Base-by-base conservation (phyloP, 2,888 invertebrate genomes). In the Chaitophorus viminalis region DNA sequence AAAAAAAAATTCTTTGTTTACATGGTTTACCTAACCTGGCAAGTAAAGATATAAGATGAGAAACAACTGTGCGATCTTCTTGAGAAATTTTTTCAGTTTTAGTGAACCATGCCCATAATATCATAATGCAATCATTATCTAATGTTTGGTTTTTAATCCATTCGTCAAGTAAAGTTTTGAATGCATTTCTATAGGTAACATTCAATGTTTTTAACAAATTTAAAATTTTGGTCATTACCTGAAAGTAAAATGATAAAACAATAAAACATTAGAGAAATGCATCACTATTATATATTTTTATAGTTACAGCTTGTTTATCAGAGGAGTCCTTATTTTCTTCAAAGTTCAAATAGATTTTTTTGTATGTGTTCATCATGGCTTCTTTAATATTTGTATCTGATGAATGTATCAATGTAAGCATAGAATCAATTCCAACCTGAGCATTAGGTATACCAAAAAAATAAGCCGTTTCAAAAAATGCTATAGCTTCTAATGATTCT, bases 401-500 rank as follows among this genome's bases (percentile, higher is more conserved):
- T 21, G 95, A 95, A 94, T 95, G 95, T 88, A 97, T 95, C 78
- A 97, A 93, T 85, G 94, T 92, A 90, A 97, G 91, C 95, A 97
- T 96, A 90, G 94, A 94, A 88, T 94, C 93, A 89, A 97, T 94
- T 1, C 96, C 97, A 65, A 92, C 90, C 90, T 94, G 93, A 5
- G 95, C 95, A 82, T 94, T 94, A 89, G 94, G 94, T n/a, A 97
- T 94, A 85, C 95, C 94, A 90, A 96, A 96, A 89, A 95, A 93
- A 90, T 94, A 95, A 0, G 96, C 96, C 0, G 95, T 94, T 0
- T 96, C 95, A 90, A 98, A 95, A 91, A 98, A 97, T 89, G 96
- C 95, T 46, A 98, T 95, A 0, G 98, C 96, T 91, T 98, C 98
- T 85, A 95, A 93, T 25, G 97, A 95, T 91, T 98, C 98, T 0